These are phyloP conservation scores for Drosophila orena DNA, from an alignment of 1,140 invertebrate genomes.

Conservation along the genomic window DNA sequence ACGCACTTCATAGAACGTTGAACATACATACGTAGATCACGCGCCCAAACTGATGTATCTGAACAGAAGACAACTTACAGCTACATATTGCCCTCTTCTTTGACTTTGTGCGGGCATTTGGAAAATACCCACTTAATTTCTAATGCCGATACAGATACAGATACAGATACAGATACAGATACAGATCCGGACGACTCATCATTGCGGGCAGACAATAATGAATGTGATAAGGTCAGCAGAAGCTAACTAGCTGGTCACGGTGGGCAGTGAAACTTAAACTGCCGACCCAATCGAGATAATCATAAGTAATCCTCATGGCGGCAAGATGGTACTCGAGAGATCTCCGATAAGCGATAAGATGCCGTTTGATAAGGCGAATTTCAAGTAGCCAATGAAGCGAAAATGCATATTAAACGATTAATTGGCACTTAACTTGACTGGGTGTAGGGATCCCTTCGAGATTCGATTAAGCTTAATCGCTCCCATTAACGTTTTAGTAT, in stretches of 20 bases:
- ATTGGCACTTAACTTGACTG: conserved; percentile 45
- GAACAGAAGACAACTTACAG: conserved; percentile 33
- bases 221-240: conserved; percentile 37
- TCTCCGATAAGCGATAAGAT: conserved; percentile 53
- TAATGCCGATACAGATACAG: conserved; percentile 26
- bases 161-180: conserved; percentile 35
- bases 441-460: conserved; percentile 23
- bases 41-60: conserved; percentile 35
- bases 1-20: conserved; percentile 21
- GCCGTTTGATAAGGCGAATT: conserved; percentile 17
- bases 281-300: conserved; percentile 37
- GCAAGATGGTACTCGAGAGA: conserved; percentile 36
- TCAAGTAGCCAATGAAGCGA: background rate
- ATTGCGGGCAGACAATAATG: conserved; percentile 9
- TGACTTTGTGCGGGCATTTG: conserved; percentile 38
- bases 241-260: conserved; percentile 31
- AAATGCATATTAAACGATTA: conserved; percentile 70
- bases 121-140: conserved; percentile 47
- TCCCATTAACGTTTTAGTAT: conserved; percentile 20
- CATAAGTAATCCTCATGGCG: conserved; percentile 20
- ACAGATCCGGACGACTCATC: conserved; percentile 8
- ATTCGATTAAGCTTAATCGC: conserved; percentile 55
- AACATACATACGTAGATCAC: conserved; percentile 32
- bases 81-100: conserved; percentile 16
- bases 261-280: conserved; percentile 11